phyloP scores from a whole-genome alignment of 2,888 invertebrate species.

The Pomacea canaliculata region DNA sequence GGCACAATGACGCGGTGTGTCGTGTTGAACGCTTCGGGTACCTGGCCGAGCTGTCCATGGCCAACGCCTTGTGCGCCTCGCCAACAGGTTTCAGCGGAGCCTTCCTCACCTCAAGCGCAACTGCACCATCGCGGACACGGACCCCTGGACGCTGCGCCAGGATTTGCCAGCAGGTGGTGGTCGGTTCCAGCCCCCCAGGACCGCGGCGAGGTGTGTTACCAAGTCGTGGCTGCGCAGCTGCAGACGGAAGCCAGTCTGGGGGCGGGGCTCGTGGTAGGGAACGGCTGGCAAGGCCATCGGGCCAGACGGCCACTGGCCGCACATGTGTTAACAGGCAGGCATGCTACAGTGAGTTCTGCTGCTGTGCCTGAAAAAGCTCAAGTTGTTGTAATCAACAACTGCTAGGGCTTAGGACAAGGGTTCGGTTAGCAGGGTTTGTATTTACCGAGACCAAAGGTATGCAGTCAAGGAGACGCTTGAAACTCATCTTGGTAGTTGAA shows the following conservation, averaged over 20 bases:
- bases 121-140: conserved; percentile 19
- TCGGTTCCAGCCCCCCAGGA: not conserved
- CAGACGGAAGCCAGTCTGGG: conserved; percentile 14
- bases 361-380: conserved; percentile 22
- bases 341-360: conserved; percentile 30
- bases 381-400: not conserved
- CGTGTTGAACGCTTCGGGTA: conserved; percentile 25
- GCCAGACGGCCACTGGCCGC: conserved; percentile 25
- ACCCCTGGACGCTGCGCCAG: conserved; percentile 11
- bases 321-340: conserved; percentile 20
- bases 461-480: no score
- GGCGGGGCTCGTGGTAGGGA: not conserved
- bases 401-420: no score
- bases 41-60: conserved; percentile 32
- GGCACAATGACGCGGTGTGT: not conserved
- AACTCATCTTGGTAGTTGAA: no score
- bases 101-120: conserved; percentile 28
- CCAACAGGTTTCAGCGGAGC: conserved; percentile 29
- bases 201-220: conserved; percentile 23
- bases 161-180: conserved; percentile 22
- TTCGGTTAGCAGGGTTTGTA: no score
- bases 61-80: conserved; percentile 29
- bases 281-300: conserved; percentile 11
- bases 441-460: no score
- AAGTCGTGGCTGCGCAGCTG: conserved; percentile 27